Conservation (phyloP, 2,797 vertebrate species). For the Austrolebias charrua region DNA sequence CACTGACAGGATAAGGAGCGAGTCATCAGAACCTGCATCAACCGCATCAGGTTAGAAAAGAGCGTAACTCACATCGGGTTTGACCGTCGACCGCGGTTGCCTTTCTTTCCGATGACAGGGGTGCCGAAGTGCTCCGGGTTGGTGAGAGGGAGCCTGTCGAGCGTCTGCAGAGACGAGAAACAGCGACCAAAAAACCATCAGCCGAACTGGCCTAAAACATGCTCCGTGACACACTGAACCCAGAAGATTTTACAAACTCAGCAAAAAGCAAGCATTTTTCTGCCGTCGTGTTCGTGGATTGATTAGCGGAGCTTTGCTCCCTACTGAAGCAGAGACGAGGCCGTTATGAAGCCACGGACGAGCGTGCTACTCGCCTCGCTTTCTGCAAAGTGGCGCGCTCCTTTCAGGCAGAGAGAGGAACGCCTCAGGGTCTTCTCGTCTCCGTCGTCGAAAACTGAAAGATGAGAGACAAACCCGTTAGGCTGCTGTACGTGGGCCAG, state of each 20-base stretch:
- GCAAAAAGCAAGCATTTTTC: too few relatives aligned
- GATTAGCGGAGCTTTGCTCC: constrained; percentile 11
- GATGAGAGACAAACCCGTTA: constrained; percentile 42
- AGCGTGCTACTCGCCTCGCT: constrained; percentile 80
- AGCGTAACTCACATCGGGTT: constrained; percentile 75
- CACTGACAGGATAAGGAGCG: neutral
- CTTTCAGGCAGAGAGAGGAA: constrained; percentile 85
- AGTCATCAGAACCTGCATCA: too few relatives aligned
- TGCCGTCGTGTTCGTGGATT: neutral
- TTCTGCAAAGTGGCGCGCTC: constrained; percentile 85
- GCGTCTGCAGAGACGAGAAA: constrained; percentile 69
- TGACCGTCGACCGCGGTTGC: constrained; percentile 80
- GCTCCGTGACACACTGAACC: too few relatives aligned
- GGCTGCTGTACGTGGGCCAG: constrained; percentile 42
- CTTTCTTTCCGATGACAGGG: constrained; percentile 85
- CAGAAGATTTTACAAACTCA: too few relatives aligned
- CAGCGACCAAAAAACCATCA: constrained; percentile 27
- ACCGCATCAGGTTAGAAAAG: neutral
- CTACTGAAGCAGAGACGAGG: too few relatives aligned
- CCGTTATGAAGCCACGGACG: too few relatives aligned
- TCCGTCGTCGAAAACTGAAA: constrained; percentile 84
- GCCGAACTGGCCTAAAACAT: too few relatives aligned
- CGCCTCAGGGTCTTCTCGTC: constrained; percentile 86
- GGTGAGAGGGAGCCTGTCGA: constrained; percentile 84
- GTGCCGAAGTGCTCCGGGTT: constrained; percentile 86